Evolutionary conservation across 2,797 vertebrate species (phyloP).

Genomic region (Philypnodon macrostomus): DNA sequence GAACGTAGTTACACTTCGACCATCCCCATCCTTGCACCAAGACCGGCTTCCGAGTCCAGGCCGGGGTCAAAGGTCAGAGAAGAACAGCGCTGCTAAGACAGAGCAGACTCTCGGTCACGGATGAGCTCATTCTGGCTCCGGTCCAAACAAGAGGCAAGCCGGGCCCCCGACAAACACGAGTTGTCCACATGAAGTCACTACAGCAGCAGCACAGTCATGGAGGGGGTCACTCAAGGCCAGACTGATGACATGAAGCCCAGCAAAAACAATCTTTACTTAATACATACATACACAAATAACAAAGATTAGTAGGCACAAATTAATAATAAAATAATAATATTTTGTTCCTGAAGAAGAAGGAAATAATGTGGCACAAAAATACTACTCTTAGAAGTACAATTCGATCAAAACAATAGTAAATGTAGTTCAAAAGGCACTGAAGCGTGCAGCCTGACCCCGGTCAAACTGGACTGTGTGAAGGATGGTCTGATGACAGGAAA

Average conservation of each 20-base stretch:
- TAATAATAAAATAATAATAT: no score
- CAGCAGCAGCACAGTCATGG: constrained; percentile 26
- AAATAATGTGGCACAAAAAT: no score
- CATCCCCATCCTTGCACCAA: constrained; percentile 23
- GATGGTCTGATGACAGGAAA: constrained; percentile 14
- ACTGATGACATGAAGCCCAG: constrained; percentile 41
- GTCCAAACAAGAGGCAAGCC: constrained; percentile 52
- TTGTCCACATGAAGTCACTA: constrained; percentile 58
- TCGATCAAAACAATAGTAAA: no score
- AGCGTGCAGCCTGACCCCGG: constrained; percentile 6
- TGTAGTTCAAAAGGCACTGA: no score
- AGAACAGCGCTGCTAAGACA: constrained; percentile 33
- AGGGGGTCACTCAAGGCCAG: constrained; percentile 43
- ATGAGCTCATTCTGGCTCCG: constrained; percentile 73
- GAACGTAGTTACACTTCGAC: constrained; percentile 46
- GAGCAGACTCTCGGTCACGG: constrained; percentile 46
- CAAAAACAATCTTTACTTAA: no score
- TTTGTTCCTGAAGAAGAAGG: no score
- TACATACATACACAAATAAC: no score
- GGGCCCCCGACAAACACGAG: constrained; percentile 42
- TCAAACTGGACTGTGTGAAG: constrained; percentile 3
- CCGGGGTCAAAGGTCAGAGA: constrained; percentile 43
- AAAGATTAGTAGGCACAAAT: no score
- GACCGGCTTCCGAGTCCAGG: constrained; percentile 30
- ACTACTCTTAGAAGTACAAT: no score